phyloP scores from a whole-genome alignment of 2,888 invertebrate species.

The Molanna angustata region DNA sequence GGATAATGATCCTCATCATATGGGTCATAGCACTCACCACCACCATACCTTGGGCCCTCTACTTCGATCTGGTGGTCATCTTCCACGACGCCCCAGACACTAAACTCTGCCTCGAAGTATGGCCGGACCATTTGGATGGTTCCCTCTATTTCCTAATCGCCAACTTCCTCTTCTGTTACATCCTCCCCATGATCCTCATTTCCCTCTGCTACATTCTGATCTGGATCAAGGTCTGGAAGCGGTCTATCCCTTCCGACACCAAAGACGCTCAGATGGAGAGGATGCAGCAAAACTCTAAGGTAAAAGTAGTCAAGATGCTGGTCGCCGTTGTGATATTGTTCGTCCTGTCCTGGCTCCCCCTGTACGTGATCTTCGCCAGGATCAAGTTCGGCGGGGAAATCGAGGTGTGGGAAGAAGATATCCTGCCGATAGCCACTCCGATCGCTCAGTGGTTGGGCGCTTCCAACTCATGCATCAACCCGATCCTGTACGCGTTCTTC shows the following conservation, averaged over 20 bases:
- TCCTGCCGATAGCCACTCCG: slow-evolving; percentile 78
- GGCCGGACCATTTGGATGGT: slow-evolving; percentile 81
- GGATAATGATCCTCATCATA: slow-evolving; percentile 84
- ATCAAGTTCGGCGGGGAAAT: slow-evolving; percentile 78
- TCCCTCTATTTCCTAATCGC: slow-evolving; percentile 85
- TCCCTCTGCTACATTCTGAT: slow-evolving; percentile 90
- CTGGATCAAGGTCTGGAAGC: slow-evolving; percentile 85
- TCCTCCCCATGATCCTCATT: slow-evolving; percentile 86
- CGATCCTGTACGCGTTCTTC: slow-evolving; percentile 91
- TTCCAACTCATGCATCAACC: slow-evolving; percentile 94
- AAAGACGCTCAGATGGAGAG: slow-evolving; percentile 89
- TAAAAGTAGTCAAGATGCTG: slow-evolving; percentile 93
- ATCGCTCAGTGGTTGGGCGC: slow-evolving; percentile 91
- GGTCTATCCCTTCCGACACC: slow-evolving; percentile 87
- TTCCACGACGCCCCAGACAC: slow-evolving; percentile 74
- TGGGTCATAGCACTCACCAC: slow-evolving; percentile 85
- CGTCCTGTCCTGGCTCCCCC: slow-evolving; percentile 88
- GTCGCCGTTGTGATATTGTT: slow-evolving; percentile 91
- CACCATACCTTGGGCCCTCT: slow-evolving; percentile 88
- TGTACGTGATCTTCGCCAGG: slow-evolving; percentile 85
- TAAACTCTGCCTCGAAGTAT: slow-evolving; percentile 75
- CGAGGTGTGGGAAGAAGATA: slow-evolving; percentile 74
- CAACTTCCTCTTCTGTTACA: slow-evolving; percentile 86
- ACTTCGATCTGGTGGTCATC: slow-evolving; percentile 77
- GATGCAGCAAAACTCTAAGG: slow-evolving; percentile 92